Base-by-base conservation (phyloP, 2,113 vertebrate genomes). In the Cephalopterus ornatus region DNA sequence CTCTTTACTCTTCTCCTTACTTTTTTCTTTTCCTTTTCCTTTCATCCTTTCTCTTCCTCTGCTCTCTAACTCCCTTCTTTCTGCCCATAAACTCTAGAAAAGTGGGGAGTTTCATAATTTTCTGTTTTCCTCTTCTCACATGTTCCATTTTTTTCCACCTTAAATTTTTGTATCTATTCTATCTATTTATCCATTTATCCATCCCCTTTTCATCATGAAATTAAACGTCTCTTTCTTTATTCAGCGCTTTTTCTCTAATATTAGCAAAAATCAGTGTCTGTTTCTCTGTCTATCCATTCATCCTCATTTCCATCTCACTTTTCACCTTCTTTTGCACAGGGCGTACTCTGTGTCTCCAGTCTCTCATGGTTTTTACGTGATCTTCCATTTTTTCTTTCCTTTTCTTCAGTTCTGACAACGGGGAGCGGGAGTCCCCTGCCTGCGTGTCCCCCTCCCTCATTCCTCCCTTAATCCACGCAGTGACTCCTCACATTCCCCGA, bases 341-440 rank as follows among this genome's bases (percentile, higher is more conserved):
- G 9, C 1, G 0, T 7, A 2, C 26, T 73, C 39, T 44, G 8
- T 4, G 14, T 16, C n/a, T 22, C 7, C 62, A 53, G 6, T 16
- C 53, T 53, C 49, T 67, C 28, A 3, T 14, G 5, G 8, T 42
- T 90, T 71, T 84, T 55, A 52, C 3, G 2, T 7, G 24, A 32
- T 71, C 20, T 70, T 88, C 42, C 71, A 19, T 42, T 77, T 95
- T 89, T 23, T 35, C 30, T 37, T 84, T 62, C 37, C 7, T 42
- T 80, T 88, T 61, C 58, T 77, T 56, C 67, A 33, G 14, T 47
- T 73, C 35, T 66, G 74, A 16, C 27, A 47, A 70, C 1, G 37
- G 55, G 16, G 6, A 88, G 13, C 0, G 1, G 37, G 41, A 77
- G 59, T 4, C 10, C 9, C 26, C 12, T 2, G 5, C 8, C 44